Base-by-base conservation (phyloP, 2,797 vertebrate genomes). In the Artibeus lituratus region DNA sequence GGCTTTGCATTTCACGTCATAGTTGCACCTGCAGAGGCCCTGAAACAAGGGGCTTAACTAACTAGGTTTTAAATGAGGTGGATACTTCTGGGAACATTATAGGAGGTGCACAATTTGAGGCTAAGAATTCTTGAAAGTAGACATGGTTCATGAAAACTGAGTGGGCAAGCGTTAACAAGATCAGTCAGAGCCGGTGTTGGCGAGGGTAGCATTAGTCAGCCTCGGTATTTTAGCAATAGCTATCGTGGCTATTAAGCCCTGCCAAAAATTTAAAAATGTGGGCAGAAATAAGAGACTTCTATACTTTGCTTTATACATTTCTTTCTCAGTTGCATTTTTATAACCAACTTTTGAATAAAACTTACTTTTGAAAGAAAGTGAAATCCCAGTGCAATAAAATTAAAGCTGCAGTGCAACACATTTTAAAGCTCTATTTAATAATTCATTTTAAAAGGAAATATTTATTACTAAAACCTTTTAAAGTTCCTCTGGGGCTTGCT, bases 371-470 rank as follows among this genome's bases (percentile, higher is more conserved):
- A 24, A 76, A 81, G 87, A 67, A 94, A 65, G 49, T 65, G 84
- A 93, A 82, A 93, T 92, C 39, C 85, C 44, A 93, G 15, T 90
- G 86, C 18, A 92, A 83, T 80, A 88, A 92, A 92, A 91, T 74
- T 51, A 91, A 91, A 82, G 26, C 42, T 37, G 29, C 3, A 80
- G 42, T 32, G 67, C 35, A 62, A 89, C 94, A 74, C 69, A 77
- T 85, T 83, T 77, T 57, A 94, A 94, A 83, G 8, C 19, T 57
- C 84, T 96, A 37, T 76, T 94, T 87, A 96, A 95, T 92, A 94
- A 94, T 94, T 96, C 37, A 97, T 93, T 91, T 95, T 78, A 53
- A 81, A 80, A 84, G 78, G 44, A 82, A 95, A 83, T 87, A 86
- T 73, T 97, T 29, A 82, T 94, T 87, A 49, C 67, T 94, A 44